Base-by-base conservation (phyloP, 2,797 vertebrate genomes). In the Siniperca obscura region DNA sequence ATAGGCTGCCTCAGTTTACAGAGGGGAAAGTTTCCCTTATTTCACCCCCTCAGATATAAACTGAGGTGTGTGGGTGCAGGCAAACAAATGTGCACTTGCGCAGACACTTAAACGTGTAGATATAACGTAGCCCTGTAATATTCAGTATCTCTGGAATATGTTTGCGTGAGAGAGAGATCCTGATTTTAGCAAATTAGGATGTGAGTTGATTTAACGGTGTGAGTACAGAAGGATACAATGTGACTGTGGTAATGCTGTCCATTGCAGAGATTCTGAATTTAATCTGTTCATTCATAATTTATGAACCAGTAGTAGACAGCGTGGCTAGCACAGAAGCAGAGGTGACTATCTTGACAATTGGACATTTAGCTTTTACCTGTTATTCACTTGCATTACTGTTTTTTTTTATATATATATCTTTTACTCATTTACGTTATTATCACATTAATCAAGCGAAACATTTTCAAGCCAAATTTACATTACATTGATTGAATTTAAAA, bases 261-360 rank as follows among this genome's bases (percentile, higher is more conserved):
- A 74, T 0, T 36, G 78, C 81, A 83, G 87, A 86, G 84, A 88
- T 76, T 85, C 62, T 72, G 72, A 71, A 86, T 13, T 70, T 27
- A 74, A 84, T 56, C 61, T 1, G 2, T 75, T 55, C 82, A 81
- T 89, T 86, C 38, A 85, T 89, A 84, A 88, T 90, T 82, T 21
- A 91, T 86, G 78, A 83, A 52, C 22, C 50, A 57, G 38, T 70
- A 68, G 62, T 76, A 83, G 85, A 81, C 53, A 86, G 57, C n/a
- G 50, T 48, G 81, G 69, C 78, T 74, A 40, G 78, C 80, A 74
- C 60, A 74, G 53, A 61, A 40, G 61, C 30, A 76, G 60, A 70
- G 65, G 42, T 38, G 36, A 74, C 42, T 56, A 40, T 66, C 34
- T 42, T 14, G 22, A 42, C 13, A 71, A 52, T 68, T 2, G 19